Evolutionary conservation across 2,888 invertebrate genomes (phyloP), one percentile per base, ranked within the genome.

Genomic region (Brachyptera putata): DNA sequence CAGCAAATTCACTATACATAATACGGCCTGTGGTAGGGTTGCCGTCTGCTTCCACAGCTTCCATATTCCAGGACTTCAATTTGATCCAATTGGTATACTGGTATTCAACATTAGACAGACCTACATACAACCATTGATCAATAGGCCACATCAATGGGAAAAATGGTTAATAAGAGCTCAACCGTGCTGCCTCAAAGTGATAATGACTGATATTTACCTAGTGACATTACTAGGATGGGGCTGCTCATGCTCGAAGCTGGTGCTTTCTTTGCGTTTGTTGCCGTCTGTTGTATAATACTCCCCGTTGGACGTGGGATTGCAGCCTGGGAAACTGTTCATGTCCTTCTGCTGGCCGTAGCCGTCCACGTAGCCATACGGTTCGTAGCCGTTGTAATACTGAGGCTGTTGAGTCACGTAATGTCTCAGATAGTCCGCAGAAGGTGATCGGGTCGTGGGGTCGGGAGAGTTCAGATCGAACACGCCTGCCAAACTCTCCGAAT

Each of bases 211-310:
- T n/a, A 67, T 65, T 53, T 68, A 77, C 76, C 76, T 72, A 5
- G 74, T 66, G 49, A 75, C 70, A 16, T 74, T 72, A 67, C 75
- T 76, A 53, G 78, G 76, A 67, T 74, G 75, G 14, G 82, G 82
- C 60, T 81, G 80, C 65, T 81, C 81, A 62, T 79, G 77, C 66
- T 83, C 83, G 68, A 82, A 83, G 61, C 82, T 82, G n/a, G 82
- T 82, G 43, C 79, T 80, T 67, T 82, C 81, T 69, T 79, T 79
- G 60, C 77, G 72, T 61, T 76, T 76, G 60, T 73, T 74, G 71
- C 74, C 72, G 60, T 76, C 75, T 16, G 60, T 60, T 24, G 72
- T 70, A 14, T 69, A 70, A 62, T 74, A 76, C 30, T 74, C 21
- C 24, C 21, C 46, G 24, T 46, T 21, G 2, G 3, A 21, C 5